Conservation (phyloP, 2,797 vertebrate species). For the Coreius guichenoti region DNA sequence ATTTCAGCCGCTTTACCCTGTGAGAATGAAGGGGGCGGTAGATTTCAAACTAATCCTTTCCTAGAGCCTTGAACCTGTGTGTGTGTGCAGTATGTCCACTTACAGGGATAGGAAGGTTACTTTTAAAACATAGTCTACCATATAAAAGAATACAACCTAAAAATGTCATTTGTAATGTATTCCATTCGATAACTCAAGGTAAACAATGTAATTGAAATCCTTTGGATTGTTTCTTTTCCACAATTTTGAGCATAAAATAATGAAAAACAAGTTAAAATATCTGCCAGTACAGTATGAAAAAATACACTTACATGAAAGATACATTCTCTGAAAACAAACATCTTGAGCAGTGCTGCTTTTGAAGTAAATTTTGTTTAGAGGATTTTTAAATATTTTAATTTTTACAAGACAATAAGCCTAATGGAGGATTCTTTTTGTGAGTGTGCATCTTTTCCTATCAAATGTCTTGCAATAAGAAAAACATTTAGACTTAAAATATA, state of each 20-base stretch:
- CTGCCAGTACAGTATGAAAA: background rate
- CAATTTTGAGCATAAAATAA: background rate
- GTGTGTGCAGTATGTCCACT: conserved; percentile 36
- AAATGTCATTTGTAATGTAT: conserved; percentile 13
- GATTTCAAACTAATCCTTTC: conserved; percentile 50
- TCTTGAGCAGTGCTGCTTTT: background rate
- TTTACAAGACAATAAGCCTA: background rate
- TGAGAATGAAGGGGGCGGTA: conserved; percentile 45
- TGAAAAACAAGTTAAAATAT: too few relatives aligned
- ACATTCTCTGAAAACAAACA: background rate
- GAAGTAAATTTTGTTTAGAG: background rate
- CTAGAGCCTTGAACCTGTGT: conserved; percentile 13
- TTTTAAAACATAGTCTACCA: conserved; percentile 1
- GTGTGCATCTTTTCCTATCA: background rate
- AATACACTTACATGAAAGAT: background rate
- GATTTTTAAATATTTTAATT: background rate
- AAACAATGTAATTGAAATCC: background rate
- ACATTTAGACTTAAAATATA: background rate
- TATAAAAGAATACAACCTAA: background rate
- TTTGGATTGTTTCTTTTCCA: background rate
- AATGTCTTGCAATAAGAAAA: background rate
- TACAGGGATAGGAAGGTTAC: background rate
- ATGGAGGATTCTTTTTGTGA: background rate
- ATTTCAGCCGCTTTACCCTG: conserved; percentile 12
- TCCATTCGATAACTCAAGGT: conserved; percentile 5